These are phyloP conservation scores for Fissipunctia ypsillon DNA, from an alignment of 2,888 invertebrate genomes.

Conservation along the genomic window DNA sequence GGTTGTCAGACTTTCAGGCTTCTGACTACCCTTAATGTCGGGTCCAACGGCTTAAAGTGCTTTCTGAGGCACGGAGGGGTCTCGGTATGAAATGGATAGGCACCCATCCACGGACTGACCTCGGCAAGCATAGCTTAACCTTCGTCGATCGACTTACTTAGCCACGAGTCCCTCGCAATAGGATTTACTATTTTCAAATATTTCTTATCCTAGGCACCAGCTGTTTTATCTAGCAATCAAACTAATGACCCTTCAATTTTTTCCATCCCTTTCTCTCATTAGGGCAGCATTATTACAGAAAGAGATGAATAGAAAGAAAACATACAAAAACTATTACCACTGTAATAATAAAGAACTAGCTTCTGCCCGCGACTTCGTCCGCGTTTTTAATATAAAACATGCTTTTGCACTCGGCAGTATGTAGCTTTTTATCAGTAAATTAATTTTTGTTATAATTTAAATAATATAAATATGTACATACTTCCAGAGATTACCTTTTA, in stretches of 20 bases:
- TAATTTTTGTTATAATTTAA: neutral
- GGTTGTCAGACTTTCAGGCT: neutral
- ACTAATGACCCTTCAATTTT: neutral
- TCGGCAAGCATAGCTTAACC: neutral
- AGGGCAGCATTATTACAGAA: neutral
- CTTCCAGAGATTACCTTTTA: neutral
- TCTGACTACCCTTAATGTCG: no score
- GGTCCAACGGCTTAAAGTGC: no score
- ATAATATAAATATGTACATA: no score
- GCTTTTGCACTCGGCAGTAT: neutral
- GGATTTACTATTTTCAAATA: neutral
- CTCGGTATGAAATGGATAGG: no score
- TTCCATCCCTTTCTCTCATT: slow-evolving; percentile 7
- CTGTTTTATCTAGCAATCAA: neutral
- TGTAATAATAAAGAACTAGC: neutral
- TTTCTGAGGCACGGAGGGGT: no score
- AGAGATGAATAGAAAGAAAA: neutral
- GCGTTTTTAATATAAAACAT: neutral
- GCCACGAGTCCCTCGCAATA: neutral
- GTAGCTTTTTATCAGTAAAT: neutral
- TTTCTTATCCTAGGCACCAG: neutral
- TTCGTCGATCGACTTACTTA: neutral
- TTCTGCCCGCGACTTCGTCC: neutral
- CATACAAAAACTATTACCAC: neutral
- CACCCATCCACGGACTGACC: neutral